Base-by-base conservation (phyloP, 1,140 invertebrate genomes). In the Cardiocondyla obscurior region DNA sequence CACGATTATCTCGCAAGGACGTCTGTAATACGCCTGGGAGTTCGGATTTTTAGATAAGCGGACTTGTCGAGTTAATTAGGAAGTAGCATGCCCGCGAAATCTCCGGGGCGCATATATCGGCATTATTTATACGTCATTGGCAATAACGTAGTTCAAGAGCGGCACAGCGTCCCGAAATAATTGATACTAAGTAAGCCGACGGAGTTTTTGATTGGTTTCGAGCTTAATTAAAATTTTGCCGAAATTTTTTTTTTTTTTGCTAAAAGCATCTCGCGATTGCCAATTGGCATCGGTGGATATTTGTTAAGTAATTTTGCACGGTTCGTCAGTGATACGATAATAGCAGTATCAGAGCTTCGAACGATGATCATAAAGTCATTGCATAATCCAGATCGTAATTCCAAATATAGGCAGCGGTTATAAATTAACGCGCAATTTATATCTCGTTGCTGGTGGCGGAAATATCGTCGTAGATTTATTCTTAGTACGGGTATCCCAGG, bases 1-100 rank as follows among this genome's bases (percentile, higher is more conserved):
- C 65, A 19, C 62, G 39, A 69, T 79, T 79, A 79, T 79, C 74
- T 79, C 62, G 62, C 74, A 79, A 79, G 74, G 74, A 67, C 74
- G 74, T 42, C 12, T 53, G 33, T 67, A 77, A 67, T 77, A 67
- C 33, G 22, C 8, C n/a, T 1, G 36, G 6, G 14, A 12, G 44
- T 44, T 22, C 53, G 2, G 33, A 25, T 77, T 67, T 46, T 79
- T 46, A 67, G 74, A 67, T 67, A 79, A 69, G 46, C 22, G 12
- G 33, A 42, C 22, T 79, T 28, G 60, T 67, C 74, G 62, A 67
- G 46, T 19, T 67, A 53, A 55, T 49, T 76, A 16, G 33, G n/a
- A 79, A 79, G 46, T 79, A 19, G 74, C 74, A 46, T 67, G 74
- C 33, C 36, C 58, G 46, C 33, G 36, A 69, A 69, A 67, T 53